Evolutionary conservation across 1,140 invertebrate species (phyloP).

Genomic region (Sitobion miscanthi): DNA sequence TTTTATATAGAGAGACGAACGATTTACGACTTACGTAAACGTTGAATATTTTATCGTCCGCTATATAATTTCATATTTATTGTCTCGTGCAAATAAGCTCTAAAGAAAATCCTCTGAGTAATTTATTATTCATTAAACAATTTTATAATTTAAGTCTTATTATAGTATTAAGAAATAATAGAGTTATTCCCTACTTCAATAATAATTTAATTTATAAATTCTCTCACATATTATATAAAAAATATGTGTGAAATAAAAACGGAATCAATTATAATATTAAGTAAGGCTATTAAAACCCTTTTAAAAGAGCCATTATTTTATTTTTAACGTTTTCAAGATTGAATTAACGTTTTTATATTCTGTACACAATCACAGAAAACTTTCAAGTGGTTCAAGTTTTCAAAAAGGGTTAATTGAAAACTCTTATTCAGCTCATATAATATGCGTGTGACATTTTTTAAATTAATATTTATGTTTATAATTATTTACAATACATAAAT

Average conservation of each 20-base stretch:
- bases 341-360: neutral
- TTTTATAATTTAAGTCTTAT: neutral
- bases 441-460: neutral
- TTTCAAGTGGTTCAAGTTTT: slow-evolving; percentile 12
- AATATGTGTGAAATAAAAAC: neutral
- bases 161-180: neutral
- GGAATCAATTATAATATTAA: neutral
- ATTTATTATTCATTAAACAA: neutral
- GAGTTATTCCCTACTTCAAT: neutral
- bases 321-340: slow-evolving; percentile 16
- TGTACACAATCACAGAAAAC: neutral
- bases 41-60: neutral
- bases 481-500: neutral
- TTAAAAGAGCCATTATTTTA: neutral
- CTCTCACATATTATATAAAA: neutral
- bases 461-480: neutral
- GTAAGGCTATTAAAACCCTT: neutral
- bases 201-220: neutral
- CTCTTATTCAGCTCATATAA: neutral
- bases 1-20: neutral
- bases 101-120: neutral
- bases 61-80: neutral
- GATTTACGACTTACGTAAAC: neutral
- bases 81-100: neutral
- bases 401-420: slow-evolving; percentile 5